These are phyloP conservation scores for Parauchenoglanis ngamensis DNA, from an alignment of 2,797 vertebrate species.

Conservation along the genomic window DNA sequence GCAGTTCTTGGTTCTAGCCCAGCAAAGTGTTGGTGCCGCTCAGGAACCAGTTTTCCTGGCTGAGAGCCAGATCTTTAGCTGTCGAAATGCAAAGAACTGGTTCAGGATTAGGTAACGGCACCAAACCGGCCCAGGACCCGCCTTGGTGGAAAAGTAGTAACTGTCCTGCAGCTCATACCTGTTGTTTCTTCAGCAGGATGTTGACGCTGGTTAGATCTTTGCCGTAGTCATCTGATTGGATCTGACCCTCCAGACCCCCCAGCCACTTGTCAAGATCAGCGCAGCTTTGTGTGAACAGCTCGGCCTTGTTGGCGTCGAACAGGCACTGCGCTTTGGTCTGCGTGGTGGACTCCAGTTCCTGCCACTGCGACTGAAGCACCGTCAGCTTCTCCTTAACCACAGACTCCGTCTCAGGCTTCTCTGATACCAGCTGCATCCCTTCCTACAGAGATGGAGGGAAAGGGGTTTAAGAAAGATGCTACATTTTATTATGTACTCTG, in stretches of 20 bases:
- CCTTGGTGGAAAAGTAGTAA: too few species aligned
- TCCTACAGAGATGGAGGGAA: slow-evolving; percentile 73
- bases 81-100: too few species aligned
- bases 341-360: slow-evolving; percentile 92
- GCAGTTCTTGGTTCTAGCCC: too few species aligned
- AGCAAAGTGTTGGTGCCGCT: too few species aligned
- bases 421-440: slow-evolving; percentile 87
- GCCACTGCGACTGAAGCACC: slow-evolving; percentile 85
- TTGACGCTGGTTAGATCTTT: slow-evolving; percentile 98
- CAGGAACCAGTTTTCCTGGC: too few species aligned
- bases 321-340: slow-evolving; percentile 97
- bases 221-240: slow-evolving; percentile 94
- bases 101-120: too few species aligned
- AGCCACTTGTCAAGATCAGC: slow-evolving; percentile 97
- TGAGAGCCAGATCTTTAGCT: too few species aligned
- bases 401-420: slow-evolving; percentile 91
- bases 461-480: neutral
- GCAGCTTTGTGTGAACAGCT: slow-evolving; percentile 97
- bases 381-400: slow-evolving; percentile 92
- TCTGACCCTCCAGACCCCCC: slow-evolving; percentile 85
- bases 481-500: neutral
- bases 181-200: slow-evolving; percentile 97
- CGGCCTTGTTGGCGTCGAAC: slow-evolving; percentile 97
- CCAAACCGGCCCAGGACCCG: too few species aligned
- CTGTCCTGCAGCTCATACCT: slow-evolving; percentile 72